Percentiles rank a stretch among this genome's conserved stretches.
These are phyloP conservation scores for Hippopotamyrus pictus DNA, from an alignment of 2,797 vertebrate species.

Conservation along the genomic window DNA sequence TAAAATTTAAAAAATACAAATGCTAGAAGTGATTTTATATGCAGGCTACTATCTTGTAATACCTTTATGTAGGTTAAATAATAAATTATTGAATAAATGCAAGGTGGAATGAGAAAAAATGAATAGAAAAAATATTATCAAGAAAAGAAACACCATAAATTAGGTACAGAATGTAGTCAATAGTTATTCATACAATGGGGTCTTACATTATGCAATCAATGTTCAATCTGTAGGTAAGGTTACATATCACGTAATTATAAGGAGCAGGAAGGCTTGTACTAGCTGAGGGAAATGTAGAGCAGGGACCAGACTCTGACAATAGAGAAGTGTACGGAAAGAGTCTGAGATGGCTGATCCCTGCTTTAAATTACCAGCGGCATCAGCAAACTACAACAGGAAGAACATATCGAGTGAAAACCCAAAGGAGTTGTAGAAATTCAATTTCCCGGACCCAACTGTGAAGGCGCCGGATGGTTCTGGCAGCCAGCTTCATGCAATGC, in stretches of 20 bases:
- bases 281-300: background rate
- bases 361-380: background rate
- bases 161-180: background rate
- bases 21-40: background rate
- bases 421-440: constrained; percentile 1
- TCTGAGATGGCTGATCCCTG: background rate
- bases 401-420: background rate
- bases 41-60: background rate
- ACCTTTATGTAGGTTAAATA: background rate
- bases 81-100: background rate
- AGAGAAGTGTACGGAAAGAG: background rate
- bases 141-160: background rate
- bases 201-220: background rate
- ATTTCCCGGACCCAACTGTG: background rate
- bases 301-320: background rate
- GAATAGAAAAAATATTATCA: background rate
- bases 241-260: background rate
- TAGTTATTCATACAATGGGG: background rate
- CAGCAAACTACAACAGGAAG: background rate
- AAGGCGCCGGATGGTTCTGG: background rate
- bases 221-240: background rate
- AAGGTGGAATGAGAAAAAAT: background rate
- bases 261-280: background rate
- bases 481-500: background rate
- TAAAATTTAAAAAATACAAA: background rate